Base-by-base conservation (phyloP, 1,140 invertebrate species). In the Grapholita molesta region DNA sequence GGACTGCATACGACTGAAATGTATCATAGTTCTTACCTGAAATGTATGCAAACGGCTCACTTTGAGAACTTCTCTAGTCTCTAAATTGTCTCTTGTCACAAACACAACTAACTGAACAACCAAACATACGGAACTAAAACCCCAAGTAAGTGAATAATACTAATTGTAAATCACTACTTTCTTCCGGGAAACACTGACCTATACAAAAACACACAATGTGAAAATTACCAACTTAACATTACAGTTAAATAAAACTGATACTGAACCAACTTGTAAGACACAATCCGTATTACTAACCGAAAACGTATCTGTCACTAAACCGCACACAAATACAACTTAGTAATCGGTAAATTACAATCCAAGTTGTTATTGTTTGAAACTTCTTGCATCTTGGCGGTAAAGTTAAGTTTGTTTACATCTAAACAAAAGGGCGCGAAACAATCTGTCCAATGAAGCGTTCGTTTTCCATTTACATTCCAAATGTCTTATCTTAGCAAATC, bases 391-490 rank as follows among this genome's bases (percentile, higher is more conserved):
- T 25, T 57, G 11, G 0, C 12, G 0, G 24, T 25, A 57, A n/a
- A 25, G 8, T 25, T 57, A 57, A 57, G 53, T 25, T 57, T 24
- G 53, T 53, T 53, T 25, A 57, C 15, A 28, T n/a, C 24, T 57
- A 57, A 25, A 57, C 53, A 57, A 57, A 57, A 57, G 53, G 53
- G 53, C 53, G 53, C 53, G 53, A 57, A 42, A 57, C 53, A 57
- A 57, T 57, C 25, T 25, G 23, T 28, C 53, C 53, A 57, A 57
- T 57, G 53, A 25, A 57, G 53, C 53, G 53, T 25, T 57, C 3
- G 53, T 25, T 42, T 42, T 6, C 38, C n/a, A n/a, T 15, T 18
- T 42, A 15, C 12, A 2, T 42, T 42, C 12, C 0, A 42, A 42
- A 42, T n/a, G 38, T 42, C 38, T 12, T 42, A 42, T n/a, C n/a